These are phyloP conservation scores for Propsilocerus akamusi DNA, from an alignment of 1,140 invertebrate species.

Conservation along the genomic window DNA sequence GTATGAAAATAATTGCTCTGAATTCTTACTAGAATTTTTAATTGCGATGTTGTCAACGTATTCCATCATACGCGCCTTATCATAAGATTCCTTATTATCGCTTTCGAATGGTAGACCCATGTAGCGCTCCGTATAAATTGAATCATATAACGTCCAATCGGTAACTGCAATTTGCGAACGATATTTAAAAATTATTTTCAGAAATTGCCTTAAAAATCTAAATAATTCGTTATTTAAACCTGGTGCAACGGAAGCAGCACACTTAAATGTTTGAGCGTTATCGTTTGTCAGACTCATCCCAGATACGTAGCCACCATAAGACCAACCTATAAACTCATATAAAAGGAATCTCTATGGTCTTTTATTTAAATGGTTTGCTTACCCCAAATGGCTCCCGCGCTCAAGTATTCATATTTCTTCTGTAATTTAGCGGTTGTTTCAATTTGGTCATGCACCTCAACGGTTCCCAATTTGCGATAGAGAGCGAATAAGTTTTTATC, in stretches of 20 bases:
- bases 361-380: neutral
- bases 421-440: constrained; percentile 34
- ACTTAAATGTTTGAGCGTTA: constrained; percentile 51
- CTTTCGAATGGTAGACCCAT: constrained; percentile 63
- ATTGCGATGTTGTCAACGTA: constrained; percentile 10
- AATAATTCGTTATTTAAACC: too few species aligned
- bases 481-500: constrained; percentile 65
- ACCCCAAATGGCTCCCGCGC: constrained; percentile 53
- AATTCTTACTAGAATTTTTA: too few species aligned
- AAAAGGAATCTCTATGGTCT: neutral
- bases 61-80: constrained; percentile 49
- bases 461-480: constrained; percentile 67
- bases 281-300: constrained; percentile 66
- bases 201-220: constrained; percentile 54
- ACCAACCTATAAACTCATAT: constrained; percentile 51
- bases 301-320: constrained; percentile 82
- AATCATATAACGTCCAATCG: constrained; percentile 78
- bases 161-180: too few species aligned
- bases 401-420: constrained; percentile 43
- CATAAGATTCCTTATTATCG: constrained; percentile 61
- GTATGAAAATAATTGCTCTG: too few species aligned
- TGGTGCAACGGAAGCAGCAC: constrained; percentile 88
- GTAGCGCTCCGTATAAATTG: constrained; percentile 88
- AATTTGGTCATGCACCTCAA: constrained; percentile 73
- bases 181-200: too few species aligned